Conservation (phyloP, 1,140 invertebrate genomes). For the Pantala flavescens region DNA sequence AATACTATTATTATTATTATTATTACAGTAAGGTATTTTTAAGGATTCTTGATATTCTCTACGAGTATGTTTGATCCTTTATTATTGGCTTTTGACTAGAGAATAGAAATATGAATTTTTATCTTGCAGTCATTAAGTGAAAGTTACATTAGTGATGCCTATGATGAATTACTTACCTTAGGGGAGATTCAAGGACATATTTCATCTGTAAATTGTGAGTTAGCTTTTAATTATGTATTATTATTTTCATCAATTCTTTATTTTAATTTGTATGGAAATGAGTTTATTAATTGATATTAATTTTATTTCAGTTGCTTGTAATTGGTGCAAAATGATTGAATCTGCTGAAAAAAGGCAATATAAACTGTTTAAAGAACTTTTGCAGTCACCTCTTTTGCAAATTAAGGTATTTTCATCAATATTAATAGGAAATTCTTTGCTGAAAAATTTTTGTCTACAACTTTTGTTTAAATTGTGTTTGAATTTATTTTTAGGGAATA, state of each 20-base stretch:
- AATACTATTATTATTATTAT: too few species aligned
- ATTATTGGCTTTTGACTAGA: too few species aligned
- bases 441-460: background rate
- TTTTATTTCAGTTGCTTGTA: conserved; percentile 33
- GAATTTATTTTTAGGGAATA: background rate
- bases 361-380: conserved; percentile 36
- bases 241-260: too few species aligned
- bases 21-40: too few species aligned
- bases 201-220: conserved; percentile 52
- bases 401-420: conserved; percentile 31
- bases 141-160: conserved; percentile 58
- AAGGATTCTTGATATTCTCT: too few species aligned
- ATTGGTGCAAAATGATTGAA: conserved; percentile 38
- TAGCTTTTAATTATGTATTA: conserved; percentile 21
- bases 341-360: conserved; percentile 34
- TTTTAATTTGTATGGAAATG: too few species aligned
- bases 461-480: background rate
- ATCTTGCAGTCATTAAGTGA: conserved; percentile 49
- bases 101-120: background rate
- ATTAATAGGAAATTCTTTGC: conserved; percentile 29
- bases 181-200: conserved; percentile 67
- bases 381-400: conserved; percentile 31
- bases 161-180: conserved; percentile 63
- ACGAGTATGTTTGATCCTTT: too few species aligned
- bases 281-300: too few species aligned